Evolutionary conservation across 2,888 invertebrate genomes (phyloP), one percentile per base, ranked within the genome.

Genomic region (Drosophila anomelani): DNA sequence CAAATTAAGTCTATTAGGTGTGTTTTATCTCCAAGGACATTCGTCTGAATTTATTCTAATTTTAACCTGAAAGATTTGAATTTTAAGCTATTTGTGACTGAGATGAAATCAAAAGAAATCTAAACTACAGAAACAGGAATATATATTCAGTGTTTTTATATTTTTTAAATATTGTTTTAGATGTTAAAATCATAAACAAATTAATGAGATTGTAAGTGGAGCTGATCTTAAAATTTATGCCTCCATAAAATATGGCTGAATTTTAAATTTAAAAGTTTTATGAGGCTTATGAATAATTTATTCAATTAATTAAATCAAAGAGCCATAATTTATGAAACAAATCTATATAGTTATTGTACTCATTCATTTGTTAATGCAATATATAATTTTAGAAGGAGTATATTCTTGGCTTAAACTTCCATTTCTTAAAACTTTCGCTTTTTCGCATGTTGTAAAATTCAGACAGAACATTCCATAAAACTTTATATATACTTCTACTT

Each of bases 401-500:
- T 17, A 17, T 29, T 29, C n/a, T 15, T 32, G 6, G 3, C 17
- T 12, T 3, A 10, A 20, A 6, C n/a, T 55, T 36, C 13, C 1
- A 3, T 43, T 32, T 13, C 20, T 20, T 8, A 13, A n/a, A 60
- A 63, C 62, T 61, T 68, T 68, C 36, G 8, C 20, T 9, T 4
- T 10, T 41, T 49, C 20, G 9, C 36, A 15, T 23, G 13, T 36
- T 47, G 47, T 56, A 32, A 43, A 41, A 29, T 17, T 38, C 34
- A 49, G 29, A 13, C 29, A 34, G 36, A 67, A 39, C 34, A 44
- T 36, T 49, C 36, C 13, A 56, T 29, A 29, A 51, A 51, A 29
- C n/a, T 12, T 39, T 29, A 36, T 49, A 49, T 32, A 20, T 34
- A 15, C 47, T 47, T 56, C 39, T 15, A 68, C 67, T 68, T 68